Evolutionary conservation across 2,113 vertebrate species (phyloP).

Genomic region (Paralichthys olivaceus): DNA sequence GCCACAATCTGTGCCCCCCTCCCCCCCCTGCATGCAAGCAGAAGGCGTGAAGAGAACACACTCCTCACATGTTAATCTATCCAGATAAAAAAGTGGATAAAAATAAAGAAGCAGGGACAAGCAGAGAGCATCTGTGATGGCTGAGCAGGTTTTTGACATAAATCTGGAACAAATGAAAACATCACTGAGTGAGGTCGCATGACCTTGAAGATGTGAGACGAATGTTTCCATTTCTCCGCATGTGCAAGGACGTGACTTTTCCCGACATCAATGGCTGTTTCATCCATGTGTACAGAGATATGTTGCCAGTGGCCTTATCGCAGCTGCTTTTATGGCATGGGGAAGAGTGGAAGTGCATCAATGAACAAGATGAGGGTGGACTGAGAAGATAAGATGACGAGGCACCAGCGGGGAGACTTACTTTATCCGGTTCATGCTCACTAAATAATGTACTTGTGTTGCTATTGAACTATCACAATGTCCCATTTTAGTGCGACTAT

Average conservation of each 20-base stretch:
- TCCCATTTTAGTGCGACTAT: neutral
- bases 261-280: neutral
- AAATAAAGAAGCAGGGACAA: neutral
- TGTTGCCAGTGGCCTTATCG: neutral
- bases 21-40: conserved; percentile 5
- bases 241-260: neutral
- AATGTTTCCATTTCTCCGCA: neutral
- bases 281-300: neutral
- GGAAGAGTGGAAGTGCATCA: neutral
- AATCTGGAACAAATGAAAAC: conserved; percentile 27
- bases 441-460: neutral
- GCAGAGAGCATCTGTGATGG: neutral
- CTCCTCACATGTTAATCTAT: conserved; percentile 15
- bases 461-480: neutral
- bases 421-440: neutral
- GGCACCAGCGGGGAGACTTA: neutral
- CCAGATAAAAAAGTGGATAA: neutral
- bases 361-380: neutral
- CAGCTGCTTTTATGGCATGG: neutral
- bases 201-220: neutral
- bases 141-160: neutral
- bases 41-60: neutral
- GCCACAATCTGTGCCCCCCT: neutral
- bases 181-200: neutral
- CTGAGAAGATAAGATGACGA: neutral